These are phyloP conservation scores for Rhinoraja longicauda DNA, from an alignment of 2,797 vertebrate species.

Conservation along the genomic window DNA sequence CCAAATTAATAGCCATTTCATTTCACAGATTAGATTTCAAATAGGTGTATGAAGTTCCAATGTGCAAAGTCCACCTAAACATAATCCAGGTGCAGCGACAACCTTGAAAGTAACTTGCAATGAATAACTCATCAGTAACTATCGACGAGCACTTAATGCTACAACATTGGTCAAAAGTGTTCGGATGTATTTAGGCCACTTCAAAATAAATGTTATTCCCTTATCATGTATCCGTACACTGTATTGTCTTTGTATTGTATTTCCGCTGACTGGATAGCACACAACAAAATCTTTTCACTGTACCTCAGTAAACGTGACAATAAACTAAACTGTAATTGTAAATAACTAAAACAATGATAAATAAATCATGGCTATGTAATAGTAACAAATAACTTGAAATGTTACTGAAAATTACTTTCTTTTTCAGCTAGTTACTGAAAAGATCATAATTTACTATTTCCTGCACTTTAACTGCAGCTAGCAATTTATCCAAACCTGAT, in stretches of 20 bases:
- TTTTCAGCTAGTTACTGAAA: background rate
- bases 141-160: background rate
- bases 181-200: background rate
- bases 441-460: background rate
- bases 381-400: background rate
- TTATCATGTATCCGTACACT: no score
- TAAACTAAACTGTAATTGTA: no score
- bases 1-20: background rate
- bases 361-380: background rate
- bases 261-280: no score
- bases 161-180: background rate
- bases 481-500: background rate
- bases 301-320: no score
- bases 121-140: background rate
- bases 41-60: background rate
- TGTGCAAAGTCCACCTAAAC: background rate
- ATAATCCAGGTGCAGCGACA: background rate
- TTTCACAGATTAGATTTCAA: background rate
- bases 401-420: background rate
- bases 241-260: no score
- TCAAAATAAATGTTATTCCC: background rate
- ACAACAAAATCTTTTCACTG: no score
- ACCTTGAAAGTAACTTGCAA: background rate
- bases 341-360: background rate
- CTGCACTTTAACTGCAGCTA: no score